These are phyloP conservation scores for Ennomos erosarius DNA, from an alignment of 2,888 invertebrate genomes.

Conservation along the genomic window DNA sequence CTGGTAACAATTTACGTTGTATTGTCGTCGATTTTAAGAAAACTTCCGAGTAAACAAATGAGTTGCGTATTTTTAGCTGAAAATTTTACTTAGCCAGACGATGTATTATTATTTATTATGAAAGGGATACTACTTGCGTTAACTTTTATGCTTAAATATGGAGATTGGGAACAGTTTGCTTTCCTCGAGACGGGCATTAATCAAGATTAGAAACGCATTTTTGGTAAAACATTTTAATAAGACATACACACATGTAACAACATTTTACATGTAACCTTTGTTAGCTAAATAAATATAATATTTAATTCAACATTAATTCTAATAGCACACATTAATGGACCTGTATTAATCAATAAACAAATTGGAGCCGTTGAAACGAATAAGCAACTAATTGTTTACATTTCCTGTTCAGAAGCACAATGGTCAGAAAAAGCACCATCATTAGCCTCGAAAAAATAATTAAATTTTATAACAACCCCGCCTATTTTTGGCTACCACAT, in stretches of 20 bases:
- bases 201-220: neutral
- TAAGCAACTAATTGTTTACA: constrained; percentile 70
- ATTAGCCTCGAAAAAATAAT: constrained; percentile 79
- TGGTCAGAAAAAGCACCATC: constrained; percentile 64
- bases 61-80: constrained; percentile 7
- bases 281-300: constrained; percentile 8
- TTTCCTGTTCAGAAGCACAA: constrained; percentile 67
- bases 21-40: constrained; percentile 68
- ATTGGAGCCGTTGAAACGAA: constrained; percentile 36
- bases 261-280: too few species aligned
- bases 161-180: constrained; percentile 7
- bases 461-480: constrained; percentile 83
- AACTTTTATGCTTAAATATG: constrained; percentile 3
- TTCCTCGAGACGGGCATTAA: neutral
- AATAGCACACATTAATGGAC: constrained; percentile 35
- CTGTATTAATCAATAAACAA: constrained; percentile 40
- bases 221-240: neutral
- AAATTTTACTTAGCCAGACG: constrained; percentile 16
- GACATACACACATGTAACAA: neutral
- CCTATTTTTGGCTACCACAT: constrained; percentile 85
- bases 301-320: neutral
- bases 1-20: constrained; percentile 68
- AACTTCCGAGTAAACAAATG: constrained; percentile 60
- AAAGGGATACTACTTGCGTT: constrained; percentile 1
- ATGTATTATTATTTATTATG: constrained; percentile 9